These are phyloP conservation scores for Oxyura jamaicensis DNA, from an alignment of 2,113 vertebrate genomes.

Conservation along the genomic window DNA sequence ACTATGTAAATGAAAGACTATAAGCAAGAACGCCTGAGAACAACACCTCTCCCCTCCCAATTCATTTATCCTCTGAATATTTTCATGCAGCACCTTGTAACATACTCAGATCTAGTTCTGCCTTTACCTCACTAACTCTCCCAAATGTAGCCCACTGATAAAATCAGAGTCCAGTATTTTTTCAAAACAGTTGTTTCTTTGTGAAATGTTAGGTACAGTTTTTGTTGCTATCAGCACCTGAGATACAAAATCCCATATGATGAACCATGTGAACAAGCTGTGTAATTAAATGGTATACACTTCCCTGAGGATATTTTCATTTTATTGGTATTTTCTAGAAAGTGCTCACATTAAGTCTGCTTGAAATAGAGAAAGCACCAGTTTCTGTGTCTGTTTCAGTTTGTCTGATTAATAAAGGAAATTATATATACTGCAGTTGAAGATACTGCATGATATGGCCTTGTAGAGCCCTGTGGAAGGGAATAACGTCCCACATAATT, in stretches of 20 bases:
- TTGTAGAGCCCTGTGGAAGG: neutral
- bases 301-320: neutral
- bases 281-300: neutral
- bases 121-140: neutral
- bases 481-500: neutral
- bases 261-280: neutral
- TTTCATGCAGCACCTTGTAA: neutral
- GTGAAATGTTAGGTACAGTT: neutral
- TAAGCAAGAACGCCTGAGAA: neutral
- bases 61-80: neutral
- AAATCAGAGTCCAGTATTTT: neutral
- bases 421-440: neutral
- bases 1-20: conserved; percentile 32
- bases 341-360: neutral
- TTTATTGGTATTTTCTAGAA: neutral
- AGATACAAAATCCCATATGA: neutral
- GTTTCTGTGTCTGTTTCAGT: neutral
- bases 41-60: neutral
- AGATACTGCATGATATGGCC: neutral
- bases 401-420: neutral
- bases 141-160: neutral
- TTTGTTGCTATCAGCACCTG: neutral
- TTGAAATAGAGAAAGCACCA: neutral
- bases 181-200: neutral
- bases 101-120: neutral